phyloP scores from a whole-genome alignment of 2,113 vertebrate species.

The Leuciscus idus region DNA sequence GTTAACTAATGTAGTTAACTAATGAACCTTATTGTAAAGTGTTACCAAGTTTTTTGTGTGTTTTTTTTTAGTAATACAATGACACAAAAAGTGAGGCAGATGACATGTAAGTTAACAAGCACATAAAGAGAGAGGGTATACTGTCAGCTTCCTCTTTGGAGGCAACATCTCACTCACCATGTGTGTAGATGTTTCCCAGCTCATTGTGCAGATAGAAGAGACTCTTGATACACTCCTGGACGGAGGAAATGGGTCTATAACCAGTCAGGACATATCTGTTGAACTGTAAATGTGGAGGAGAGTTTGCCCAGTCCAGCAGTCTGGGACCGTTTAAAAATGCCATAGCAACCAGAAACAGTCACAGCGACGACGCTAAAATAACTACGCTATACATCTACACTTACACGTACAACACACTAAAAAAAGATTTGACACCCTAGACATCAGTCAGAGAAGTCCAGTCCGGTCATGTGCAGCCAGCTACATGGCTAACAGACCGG shows the following conservation, averaged over 20 bases:
- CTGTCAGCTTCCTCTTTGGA: not conserved
- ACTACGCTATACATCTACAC: constrained; percentile 69
- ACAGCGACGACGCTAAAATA: constrained; percentile 70
- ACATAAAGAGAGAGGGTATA: not conserved
- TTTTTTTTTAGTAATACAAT: too few relatives aligned
- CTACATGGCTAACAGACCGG: constrained; percentile 48
- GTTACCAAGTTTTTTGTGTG: too few relatives aligned
- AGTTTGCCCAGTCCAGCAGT: constrained; percentile 89
- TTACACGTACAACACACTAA: constrained; percentile 71
- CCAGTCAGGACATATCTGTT: constrained; percentile 91
- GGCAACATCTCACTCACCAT: constrained; percentile 79
- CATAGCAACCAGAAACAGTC: constrained; percentile 75
- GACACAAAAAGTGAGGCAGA: not conserved
- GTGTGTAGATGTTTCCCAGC: constrained; percentile 92
- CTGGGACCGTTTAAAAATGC: constrained; percentile 86
- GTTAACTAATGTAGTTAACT: too few relatives aligned
- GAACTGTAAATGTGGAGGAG: constrained; percentile 90
- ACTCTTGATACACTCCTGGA: constrained; percentile 87
- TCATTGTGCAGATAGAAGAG: constrained; percentile 95
- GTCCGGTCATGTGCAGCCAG: constrained; percentile 57
- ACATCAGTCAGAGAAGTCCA: constrained; percentile 37
- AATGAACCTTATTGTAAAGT: too few relatives aligned
- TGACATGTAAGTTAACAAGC: not conserved
- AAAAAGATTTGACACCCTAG: constrained; percentile 71
- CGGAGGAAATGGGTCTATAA: constrained; percentile 86